Evolutionary conservation across 2,797 vertebrate species (phyloP), one percentile per base, ranked within the genome.

Genomic region (Synaphobranchus kaupii): DNA sequence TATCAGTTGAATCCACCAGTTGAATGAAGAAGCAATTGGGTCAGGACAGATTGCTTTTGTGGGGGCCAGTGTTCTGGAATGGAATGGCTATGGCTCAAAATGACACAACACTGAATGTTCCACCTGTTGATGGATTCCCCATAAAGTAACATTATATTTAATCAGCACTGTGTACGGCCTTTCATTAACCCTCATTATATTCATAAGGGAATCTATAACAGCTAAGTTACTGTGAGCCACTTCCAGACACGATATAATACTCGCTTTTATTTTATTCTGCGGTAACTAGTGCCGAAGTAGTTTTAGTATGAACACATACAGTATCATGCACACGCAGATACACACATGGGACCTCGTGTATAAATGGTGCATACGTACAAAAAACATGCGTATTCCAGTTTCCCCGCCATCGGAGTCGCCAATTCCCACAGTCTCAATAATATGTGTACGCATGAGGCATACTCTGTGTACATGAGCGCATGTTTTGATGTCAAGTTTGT

Each of bases 81-180:
- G 95, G 93, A 95, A 95, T 94, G 90, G 89, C 94, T 93, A 95
- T 94, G 93, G 93, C 93, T 96, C 94, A 95, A 94, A 94, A 95
- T 95, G 94, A 96, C 95, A 95, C 94, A 96, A 95, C 93, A 94
- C 93, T 89, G 88, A 84, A 91, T 92, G 93, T 92, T 91, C 91
- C 90, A 94, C 94, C 92, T 93, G 93, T 94, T 96, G 95, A 96
- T 95, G 95, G 94, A 96, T 96, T 96, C 94, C 91, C 94, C 93
- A 95, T 94, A 94, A 94, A 94, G 93, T 92, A 92, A 93, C 95
- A 96, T 95, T 96, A 96, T 95, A 96, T 96, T 96, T 96, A 96
- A 94, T 94, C 94, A 92, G 95, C 93, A 88, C 76, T 93, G 93
- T 92, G 94, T 94, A 94, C 95, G 94, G 94, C 92, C 95, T 95